Conservation (phyloP, 2,888 invertebrate genomes). For the Cheilosia variabilis region DNA sequence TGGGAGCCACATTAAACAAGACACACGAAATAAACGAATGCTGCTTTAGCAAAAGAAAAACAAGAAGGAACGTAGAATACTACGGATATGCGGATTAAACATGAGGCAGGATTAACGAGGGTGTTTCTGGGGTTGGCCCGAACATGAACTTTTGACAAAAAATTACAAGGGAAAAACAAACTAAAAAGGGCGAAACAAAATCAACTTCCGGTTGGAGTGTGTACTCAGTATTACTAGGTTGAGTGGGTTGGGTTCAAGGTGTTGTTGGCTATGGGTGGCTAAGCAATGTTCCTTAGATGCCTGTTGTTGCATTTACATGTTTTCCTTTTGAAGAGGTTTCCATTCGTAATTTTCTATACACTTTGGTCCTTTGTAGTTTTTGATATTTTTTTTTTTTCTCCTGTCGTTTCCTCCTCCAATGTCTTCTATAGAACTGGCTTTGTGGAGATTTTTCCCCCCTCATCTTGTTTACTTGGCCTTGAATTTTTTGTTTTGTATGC, state of each 20-base stretch:
- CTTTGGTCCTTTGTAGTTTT: conserved; percentile 33
- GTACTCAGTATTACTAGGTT: conserved; percentile 7
- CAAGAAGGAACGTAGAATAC: conserved; percentile 33
- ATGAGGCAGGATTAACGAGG: conserved; percentile 52
- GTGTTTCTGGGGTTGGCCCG: conserved; percentile 25
- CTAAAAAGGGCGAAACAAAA: conserved; percentile 25
- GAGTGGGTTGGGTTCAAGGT: neutral
- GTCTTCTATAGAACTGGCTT: neutral
- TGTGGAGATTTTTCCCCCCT: neutral
- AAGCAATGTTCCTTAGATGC: neutral
- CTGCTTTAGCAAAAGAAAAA: neutral
- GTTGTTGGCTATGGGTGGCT: neutral
- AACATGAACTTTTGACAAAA: conserved; percentile 14
- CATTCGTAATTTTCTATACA: conserved; percentile 27
- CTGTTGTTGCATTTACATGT: conserved; percentile 59
- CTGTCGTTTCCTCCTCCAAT: neutral
- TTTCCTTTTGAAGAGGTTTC: conserved; percentile 38
- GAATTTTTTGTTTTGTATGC: conserved; percentile 27
- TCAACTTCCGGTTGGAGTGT: conserved; percentile 40
- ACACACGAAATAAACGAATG: conserved; percentile 21
- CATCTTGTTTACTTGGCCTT: conserved; percentile 39
- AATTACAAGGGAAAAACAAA: conserved; percentile 7
- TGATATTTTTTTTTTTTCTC: neutral
- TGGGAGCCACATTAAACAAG: neutral
- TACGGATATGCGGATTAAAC: conserved; percentile 45